Percentiles rank a stretch among this genome's conserved stretches.
phyloP scores from a whole-genome alignment of 1,140 invertebrate genomes.

The Sminthurides bifidus region DNA sequence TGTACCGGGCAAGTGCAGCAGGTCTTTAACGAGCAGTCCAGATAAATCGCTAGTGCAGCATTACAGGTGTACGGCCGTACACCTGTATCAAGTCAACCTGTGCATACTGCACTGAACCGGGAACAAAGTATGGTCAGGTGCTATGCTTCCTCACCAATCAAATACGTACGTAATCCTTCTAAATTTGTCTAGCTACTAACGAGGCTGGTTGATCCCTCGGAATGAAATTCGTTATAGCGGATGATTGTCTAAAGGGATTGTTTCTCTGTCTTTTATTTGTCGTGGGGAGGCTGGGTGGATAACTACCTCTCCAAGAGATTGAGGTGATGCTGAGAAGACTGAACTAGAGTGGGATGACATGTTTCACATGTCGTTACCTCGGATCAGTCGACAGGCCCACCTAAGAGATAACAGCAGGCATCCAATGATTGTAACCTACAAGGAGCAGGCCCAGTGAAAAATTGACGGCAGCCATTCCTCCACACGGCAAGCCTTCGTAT shows the following conservation, averaged over 20 bases:
- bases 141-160: background rate
- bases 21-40: too few species aligned
- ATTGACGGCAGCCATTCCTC: slow-evolving; percentile 23
- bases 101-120: too few species aligned
- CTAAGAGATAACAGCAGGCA: slow-evolving; percentile 31
- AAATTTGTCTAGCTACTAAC: background rate
- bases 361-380: slow-evolving; percentile 14
- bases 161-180: background rate
- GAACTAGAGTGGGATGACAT: slow-evolving; percentile 24
- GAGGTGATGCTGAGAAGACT: slow-evolving; percentile 11
- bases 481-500: background rate
- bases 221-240: too few species aligned
- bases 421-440: slow-evolving; percentile 21
- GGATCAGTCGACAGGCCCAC: slow-evolving; percentile 31
- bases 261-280: too few species aligned
- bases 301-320: background rate
- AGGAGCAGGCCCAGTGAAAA: slow-evolving; percentile 28
- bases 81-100: too few species aligned
- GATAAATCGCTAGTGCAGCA: too few species aligned
- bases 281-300: too few species aligned
- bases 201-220: background rate
- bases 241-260: slow-evolving; percentile 2
- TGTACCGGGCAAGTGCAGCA: too few species aligned
- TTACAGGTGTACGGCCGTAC: too few species aligned
- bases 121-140: too few species aligned